These are phyloP conservation scores for Tetrapedia diversipes DNA, from an alignment of 2,888 invertebrate species.

Conservation along the genomic window DNA sequence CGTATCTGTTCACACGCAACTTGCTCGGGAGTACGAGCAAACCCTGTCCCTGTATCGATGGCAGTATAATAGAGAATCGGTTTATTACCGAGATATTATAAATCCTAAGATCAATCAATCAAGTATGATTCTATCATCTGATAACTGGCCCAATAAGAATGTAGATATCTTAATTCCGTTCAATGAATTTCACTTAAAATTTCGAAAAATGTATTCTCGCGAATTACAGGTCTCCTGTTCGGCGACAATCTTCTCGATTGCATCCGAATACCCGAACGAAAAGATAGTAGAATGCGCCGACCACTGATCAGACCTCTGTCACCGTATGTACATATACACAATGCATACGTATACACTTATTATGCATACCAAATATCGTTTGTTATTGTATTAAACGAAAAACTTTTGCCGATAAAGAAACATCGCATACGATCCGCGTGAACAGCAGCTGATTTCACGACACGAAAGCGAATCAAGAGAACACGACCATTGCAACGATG, in stretches of 20 bases:
- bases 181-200: conserved; percentile 17
- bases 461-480: conserved; percentile 30
- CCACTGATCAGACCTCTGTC: not conserved
- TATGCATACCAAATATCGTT: too few relatives aligned
- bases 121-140: too few relatives aligned
- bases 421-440: conserved; percentile 44
- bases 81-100: conserved; percentile 54
- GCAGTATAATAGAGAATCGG: conserved; percentile 46
- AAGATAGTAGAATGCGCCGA: not conserved
- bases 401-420: not conserved
- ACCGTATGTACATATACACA: too few relatives aligned
- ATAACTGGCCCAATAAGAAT: too few relatives aligned
- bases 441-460: conserved; percentile 23
- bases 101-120: too few relatives aligned
- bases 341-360: too few relatives aligned
- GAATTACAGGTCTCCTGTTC: too few relatives aligned
- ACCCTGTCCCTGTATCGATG: conserved; percentile 42
- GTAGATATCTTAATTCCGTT: too few relatives aligned
- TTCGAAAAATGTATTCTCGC: not conserved
- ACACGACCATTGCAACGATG: conserved; percentile 65
- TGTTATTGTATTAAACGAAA: too few relatives aligned
- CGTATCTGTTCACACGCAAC: conserved; percentile 3
- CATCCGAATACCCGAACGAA: not conserved
- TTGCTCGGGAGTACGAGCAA: not conserved
- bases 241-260: too few relatives aligned